Conservation (phyloP, 2,113 vertebrate species). For the Aphyosemion australe region DNA sequence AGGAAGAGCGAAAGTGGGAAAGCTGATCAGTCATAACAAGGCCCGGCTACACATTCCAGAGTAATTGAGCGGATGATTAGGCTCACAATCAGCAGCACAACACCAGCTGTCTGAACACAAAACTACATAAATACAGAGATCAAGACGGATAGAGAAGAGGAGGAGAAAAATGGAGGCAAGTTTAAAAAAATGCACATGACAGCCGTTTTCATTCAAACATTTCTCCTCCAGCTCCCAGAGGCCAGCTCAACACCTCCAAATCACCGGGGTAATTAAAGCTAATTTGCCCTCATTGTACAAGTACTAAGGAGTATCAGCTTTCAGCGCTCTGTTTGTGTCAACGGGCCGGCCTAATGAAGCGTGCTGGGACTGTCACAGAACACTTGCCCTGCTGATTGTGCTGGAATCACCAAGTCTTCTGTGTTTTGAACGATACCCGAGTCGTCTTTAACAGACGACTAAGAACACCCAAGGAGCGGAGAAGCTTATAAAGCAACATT, state of each 20-base stretch:
- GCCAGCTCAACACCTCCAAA: conserved; percentile 54
- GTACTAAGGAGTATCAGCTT: conserved; percentile 61
- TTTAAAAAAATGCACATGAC: conserved; percentile 62
- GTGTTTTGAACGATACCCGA: conserved; percentile 54
- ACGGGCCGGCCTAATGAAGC: conserved; percentile 71
- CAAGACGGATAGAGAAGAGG: conserved; percentile 9
- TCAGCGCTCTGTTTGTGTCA: conserved; percentile 65
- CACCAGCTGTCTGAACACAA: conserved; percentile 81
- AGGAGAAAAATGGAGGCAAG: conserved; percentile 9
- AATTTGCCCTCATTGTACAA: conserved; percentile 67
- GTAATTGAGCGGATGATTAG: conserved; percentile 86
- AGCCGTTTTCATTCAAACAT: conserved; percentile 47
- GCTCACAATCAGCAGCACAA: conserved; percentile 81
- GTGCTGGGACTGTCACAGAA: conserved; percentile 61
- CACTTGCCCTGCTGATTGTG: conserved; percentile 61
- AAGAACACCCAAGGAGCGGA: conserved; percentile 36
- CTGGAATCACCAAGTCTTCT: conserved; percentile 44
- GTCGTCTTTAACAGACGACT: conserved; percentile 24
- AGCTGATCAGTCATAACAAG: conserved; percentile 80
- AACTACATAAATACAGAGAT: conserved; percentile 77
- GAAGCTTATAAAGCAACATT: not conserved
- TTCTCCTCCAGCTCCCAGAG: conserved; percentile 53
- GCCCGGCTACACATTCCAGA: conserved; percentile 78
- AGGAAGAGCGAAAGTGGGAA: conserved; percentile 37
- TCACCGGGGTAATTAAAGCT: conserved; percentile 64